Evolutionary conservation across 2,888 invertebrate species (phyloP), one percentile per base, ranked within the genome.

Genomic region (Drosophila hawaiiensis): DNA sequence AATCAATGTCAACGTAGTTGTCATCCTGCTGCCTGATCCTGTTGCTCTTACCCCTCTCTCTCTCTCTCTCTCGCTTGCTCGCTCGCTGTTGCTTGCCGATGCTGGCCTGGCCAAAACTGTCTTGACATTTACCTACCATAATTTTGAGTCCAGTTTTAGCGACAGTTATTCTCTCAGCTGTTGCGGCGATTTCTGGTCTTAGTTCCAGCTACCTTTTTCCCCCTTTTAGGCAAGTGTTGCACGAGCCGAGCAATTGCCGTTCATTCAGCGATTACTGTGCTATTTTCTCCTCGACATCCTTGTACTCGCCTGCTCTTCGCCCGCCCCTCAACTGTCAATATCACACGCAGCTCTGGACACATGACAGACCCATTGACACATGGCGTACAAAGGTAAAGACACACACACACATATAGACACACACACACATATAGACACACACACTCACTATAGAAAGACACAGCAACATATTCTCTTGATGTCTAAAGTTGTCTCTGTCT

Each of bases 341-440:
- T 88, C 89, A 91, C 82, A 88, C 88, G 88, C 84, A 87, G 80
- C 66, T 66, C 82, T 78, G 86, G 91, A 91, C 89, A 83, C 84
- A 82, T 88, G 90, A 82, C 77, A 83, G 90, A 89, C 86, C 87
- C 88, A 83, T 84, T 84, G 90, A 88, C 85, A 89, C 85, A 80
- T 78, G 83, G 75, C 73, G 84, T 74, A 88, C 84, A 88, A 84
- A 88, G 83, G 85, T 71, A 88, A 67, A 67, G 70, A 59, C 74
- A 61, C 55, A 68, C 49, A 43, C 14, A 31, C 28, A 28, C 28
- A 59, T 71, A 61, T 53, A 68, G 43, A 43, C 14, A 31, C 28
- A 28, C 28, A 25, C 25, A 28, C 25, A 28, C 3, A 28, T 16
- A 55, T 59, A 61, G 50, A 53, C 54, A 58, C 35, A 64, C 14